Conservation (phyloP, 2,888 invertebrate species). For the Caenorhabditis sinica region DNA sequence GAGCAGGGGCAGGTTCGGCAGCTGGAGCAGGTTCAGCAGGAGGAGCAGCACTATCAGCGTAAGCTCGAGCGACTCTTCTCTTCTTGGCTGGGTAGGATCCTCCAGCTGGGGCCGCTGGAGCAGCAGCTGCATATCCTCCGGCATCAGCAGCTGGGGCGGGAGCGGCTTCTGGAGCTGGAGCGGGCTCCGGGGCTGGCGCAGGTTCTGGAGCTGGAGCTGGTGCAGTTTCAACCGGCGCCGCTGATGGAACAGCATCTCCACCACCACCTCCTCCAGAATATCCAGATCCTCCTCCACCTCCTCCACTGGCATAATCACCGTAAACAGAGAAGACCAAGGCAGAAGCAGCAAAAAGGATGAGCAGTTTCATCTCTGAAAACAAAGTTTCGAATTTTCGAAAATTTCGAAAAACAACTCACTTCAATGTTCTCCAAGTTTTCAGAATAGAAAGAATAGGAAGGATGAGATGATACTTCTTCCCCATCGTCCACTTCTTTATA, state of each 20-base stretch:
- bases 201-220: slow-evolving; percentile 21
- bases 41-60: slow-evolving; percentile 27
- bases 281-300: slow-evolving; percentile 39
- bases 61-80: slow-evolving; percentile 47
- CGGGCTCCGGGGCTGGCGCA: slow-evolving; percentile 11
- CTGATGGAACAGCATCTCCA: slow-evolving; percentile 32
- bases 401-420: not conserved
- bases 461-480: slow-evolving; percentile 29
- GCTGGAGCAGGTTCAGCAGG: slow-evolving; percentile 9
- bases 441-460: not conserved
- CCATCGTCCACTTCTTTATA: not conserved
- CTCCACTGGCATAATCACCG: slow-evolving; percentile 42
- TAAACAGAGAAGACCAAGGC: slow-evolving; percentile 30
- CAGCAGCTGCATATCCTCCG: slow-evolving; percentile 3
- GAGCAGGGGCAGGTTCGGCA: not conserved
- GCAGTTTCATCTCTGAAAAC: slow-evolving; percentile 46
- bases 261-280: slow-evolving; percentile 35
- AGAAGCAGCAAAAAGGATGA: slow-evolving; percentile 21
- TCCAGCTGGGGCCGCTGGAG: slow-evolving; percentile 10
- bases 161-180: slow-evolving; percentile 15
- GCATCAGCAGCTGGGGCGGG: slow-evolving; percentile 19
- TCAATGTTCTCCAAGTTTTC: not conserved
- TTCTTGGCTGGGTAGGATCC: slow-evolving; percentile 42
- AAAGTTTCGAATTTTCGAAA: not conserved
- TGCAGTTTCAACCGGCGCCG: slow-evolving; percentile 29